phyloP scores from a whole-genome alignment of 2,797 vertebrate genomes.

The Echeneis naucrates region DNA sequence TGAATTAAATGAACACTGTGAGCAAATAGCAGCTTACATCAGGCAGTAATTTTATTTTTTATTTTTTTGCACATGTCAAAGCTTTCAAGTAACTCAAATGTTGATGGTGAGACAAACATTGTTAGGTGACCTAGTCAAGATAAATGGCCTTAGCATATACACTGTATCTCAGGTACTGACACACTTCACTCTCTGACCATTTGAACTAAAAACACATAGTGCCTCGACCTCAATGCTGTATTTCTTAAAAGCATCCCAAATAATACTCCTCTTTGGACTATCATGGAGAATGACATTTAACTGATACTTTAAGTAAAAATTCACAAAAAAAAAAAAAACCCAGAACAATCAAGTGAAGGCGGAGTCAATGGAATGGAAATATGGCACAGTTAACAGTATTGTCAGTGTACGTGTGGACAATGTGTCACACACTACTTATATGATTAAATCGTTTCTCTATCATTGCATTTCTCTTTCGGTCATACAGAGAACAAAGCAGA shows the following conservation, averaged over 20 bases:
- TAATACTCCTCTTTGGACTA: background rate
- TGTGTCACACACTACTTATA: slow-evolving; percentile 37
- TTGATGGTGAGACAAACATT: slow-evolving; percentile 13
- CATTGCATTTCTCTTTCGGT: slow-evolving; percentile 24
- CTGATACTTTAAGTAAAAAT: background rate
- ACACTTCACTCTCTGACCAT: slow-evolving; percentile 29
- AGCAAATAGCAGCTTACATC: slow-evolving; percentile 15
- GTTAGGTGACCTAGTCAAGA: slow-evolving; percentile 19
- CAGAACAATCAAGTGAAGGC: background rate
- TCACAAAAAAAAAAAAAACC: background rate
- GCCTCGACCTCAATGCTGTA: slow-evolving; percentile 70
- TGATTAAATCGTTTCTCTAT: slow-evolving; percentile 17
- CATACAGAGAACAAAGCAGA: slow-evolving; percentile 9
- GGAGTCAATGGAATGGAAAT: background rate
- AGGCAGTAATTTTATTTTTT: background rate
- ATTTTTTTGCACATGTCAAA: slow-evolving; percentile 44
- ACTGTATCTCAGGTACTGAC: slow-evolving; percentile 67
- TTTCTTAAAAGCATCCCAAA: slow-evolving; percentile 45
- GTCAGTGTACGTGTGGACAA: slow-evolving; percentile 33
- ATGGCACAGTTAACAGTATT: slow-evolving; percentile 22
- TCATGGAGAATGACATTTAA: slow-evolving; percentile 1
- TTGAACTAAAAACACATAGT: slow-evolving; percentile 59
- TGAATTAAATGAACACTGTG: slow-evolving; percentile 35
- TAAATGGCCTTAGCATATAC: slow-evolving; percentile 24
- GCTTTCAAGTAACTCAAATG: slow-evolving; percentile 30